Conservation (phyloP, 2,888 invertebrate genomes). For the Cerceris ruficornis region DNA sequence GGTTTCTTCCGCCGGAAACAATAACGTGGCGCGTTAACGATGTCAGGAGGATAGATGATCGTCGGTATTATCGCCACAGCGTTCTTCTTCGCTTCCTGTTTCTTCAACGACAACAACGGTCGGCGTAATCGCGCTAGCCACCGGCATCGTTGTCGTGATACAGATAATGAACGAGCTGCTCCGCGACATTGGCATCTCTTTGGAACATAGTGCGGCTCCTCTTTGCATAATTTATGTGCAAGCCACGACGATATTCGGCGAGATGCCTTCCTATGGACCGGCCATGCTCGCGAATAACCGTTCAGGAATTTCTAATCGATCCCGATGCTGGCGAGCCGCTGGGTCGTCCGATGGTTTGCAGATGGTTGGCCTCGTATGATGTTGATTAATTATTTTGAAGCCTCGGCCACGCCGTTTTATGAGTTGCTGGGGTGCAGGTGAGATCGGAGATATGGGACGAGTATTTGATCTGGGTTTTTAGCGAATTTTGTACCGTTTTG, state of each 20-base stretch:
- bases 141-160: slow-evolving; percentile 44
- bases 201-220: slow-evolving; percentile 48
- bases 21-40: no score
- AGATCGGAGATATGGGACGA: no score
- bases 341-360: background rate
- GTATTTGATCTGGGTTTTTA: no score
- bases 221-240: slow-evolving; percentile 60
- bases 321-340: background rate
- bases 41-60: no score
- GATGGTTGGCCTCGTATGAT: background rate
- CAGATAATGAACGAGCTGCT: slow-evolving; percentile 59
- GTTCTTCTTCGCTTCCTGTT: slow-evolving; percentile 4
- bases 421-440: background rate
- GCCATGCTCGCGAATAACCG: slow-evolving; percentile 35
- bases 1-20: no score
- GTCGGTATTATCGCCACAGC: no score
- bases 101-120: slow-evolving; percentile 17
- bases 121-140: slow-evolving; percentile 36
- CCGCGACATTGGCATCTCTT: slow-evolving; percentile 49
- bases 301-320: slow-evolving; percentile 63
- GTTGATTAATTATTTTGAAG: background rate
- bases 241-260: slow-evolving; percentile 56
- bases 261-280: slow-evolving; percentile 42
- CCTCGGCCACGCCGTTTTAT: background rate
- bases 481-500: no score